phyloP scores from a whole-genome alignment of 1,140 invertebrate species.

The Neelides sp. region DNA sequence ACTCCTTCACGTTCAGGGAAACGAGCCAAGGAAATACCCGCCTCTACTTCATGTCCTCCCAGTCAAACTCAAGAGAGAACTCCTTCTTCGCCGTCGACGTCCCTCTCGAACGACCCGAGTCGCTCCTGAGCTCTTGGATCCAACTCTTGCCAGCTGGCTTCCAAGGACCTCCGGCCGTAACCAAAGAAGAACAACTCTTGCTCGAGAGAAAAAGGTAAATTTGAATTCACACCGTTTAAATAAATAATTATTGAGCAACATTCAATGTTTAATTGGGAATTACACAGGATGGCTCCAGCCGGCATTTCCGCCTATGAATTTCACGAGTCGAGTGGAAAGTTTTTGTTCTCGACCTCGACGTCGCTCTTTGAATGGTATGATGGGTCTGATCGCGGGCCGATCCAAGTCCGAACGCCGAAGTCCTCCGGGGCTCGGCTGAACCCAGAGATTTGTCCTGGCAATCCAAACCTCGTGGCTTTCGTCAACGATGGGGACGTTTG shows the following conservation, averaged over 20 bases:
- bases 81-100: constrained; percentile 76
- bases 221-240: too few relatives aligned
- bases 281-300: constrained; percentile 74
- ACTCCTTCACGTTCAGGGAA: constrained; percentile 62
- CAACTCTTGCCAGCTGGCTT: constrained; percentile 23
- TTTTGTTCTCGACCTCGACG: constrained; percentile 80
- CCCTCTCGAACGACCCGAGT: constrained; percentile 7
- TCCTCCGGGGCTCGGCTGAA: constrained; percentile 58
- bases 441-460: constrained; percentile 80
- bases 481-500: constrained; percentile 83
- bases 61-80: constrained; percentile 70
- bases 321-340: constrained; percentile 60
- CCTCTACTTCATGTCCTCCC: constrained; percentile 78
- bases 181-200: constrained; percentile 74
- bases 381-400: too few relatives aligned
- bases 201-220: constrained; percentile 82
- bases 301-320: constrained; percentile 89
- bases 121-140: constrained; percentile 13
- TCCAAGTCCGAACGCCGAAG: constrained; percentile 40
- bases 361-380: constrained; percentile 69
- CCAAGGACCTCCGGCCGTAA: constrained; percentile 36
- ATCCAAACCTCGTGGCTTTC: constrained; percentile 74
- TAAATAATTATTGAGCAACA: too few relatives aligned
- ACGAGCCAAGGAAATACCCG: constrained; percentile 56
- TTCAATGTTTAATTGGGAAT: too few relatives aligned